Evolutionary conservation across 1,140 invertebrate species (phyloP).

Genomic region (Zaprionus inermis): DNA sequence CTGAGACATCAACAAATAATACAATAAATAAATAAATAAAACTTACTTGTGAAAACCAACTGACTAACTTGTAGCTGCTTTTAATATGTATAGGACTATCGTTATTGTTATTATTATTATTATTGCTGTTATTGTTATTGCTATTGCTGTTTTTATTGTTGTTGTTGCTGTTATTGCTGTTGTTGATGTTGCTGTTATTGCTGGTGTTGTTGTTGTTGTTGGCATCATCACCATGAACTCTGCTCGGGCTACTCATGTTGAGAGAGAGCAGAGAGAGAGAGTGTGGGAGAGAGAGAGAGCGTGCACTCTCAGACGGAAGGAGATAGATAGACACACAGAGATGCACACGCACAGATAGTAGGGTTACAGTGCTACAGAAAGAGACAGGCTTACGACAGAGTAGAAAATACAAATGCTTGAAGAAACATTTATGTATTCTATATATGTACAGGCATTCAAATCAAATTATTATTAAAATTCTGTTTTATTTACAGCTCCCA

Average conservation of each 20-base stretch:
- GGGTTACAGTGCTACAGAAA: background rate
- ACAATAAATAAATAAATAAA: conserved; percentile 50
- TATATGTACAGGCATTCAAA: background rate
- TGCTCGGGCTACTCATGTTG: conserved; percentile 47
- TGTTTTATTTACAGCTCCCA: conserved; percentile 42
- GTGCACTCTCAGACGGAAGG: conserved; percentile 9
- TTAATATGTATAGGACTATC: conserved; percentile 45
- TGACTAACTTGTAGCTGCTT: conserved; percentile 64
- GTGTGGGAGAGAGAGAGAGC: conserved; percentile 22
- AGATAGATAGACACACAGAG: conserved; percentile 18
- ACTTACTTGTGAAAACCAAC: conserved; percentile 77
- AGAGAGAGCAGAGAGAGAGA: conserved; percentile 17
- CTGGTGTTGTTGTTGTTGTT: conserved; percentile 21
- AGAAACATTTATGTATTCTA: conserved; percentile 11
- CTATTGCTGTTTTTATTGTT: conserved; percentile 10
- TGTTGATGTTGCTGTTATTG: conserved; percentile 23
- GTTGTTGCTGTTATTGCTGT: conserved; percentile 16
- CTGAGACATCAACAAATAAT: background rate
- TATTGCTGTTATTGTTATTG: conserved; percentile 36
- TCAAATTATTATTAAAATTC: conserved; percentile 1
- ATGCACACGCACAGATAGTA: background rate
- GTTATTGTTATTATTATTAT: conserved; percentile 30
- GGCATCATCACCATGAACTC: background rate
- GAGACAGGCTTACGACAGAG: conserved; percentile 16
- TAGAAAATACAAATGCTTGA: conserved; percentile 9